Evolutionary conservation across 2,113 vertebrate genomes (phyloP).

Genomic region (Podilymbus podiceps): DNA sequence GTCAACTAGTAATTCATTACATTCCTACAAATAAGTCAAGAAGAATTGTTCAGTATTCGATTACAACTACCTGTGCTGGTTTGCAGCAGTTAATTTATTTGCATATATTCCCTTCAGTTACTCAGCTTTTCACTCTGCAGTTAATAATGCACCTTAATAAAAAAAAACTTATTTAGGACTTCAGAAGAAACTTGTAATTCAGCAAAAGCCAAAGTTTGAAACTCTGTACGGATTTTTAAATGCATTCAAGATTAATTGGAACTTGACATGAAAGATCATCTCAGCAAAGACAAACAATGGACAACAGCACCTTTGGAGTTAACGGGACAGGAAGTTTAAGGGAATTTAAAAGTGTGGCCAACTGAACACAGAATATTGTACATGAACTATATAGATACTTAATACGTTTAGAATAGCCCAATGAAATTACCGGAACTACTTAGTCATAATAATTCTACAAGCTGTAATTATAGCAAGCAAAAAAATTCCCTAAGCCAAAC

Average conservation of each 20-base stretch:
- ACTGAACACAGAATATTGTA: not conserved
- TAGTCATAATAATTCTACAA: not conserved
- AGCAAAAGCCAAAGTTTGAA: not conserved
- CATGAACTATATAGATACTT: not conserved
- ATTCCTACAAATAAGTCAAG: slow-evolving; percentile 23
- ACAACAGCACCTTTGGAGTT: not conserved
- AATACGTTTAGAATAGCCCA: not conserved
- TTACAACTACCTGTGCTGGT: not conserved
- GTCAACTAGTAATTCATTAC: slow-evolving; percentile 3
- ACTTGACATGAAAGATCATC: not conserved
- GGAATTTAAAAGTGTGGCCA: not conserved
- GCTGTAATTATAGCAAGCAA: not conserved
- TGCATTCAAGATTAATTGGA: not conserved
- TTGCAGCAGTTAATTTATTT: slow-evolving; percentile 22
- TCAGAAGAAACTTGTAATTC: not conserved
- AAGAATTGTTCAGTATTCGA: not conserved
- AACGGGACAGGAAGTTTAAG: not conserved
- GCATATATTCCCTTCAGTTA: not conserved
- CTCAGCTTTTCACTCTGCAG: not conserved
- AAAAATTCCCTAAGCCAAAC: not conserved
- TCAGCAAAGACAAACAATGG: not conserved
- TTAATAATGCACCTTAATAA: slow-evolving; percentile 2
- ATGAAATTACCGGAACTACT: not conserved
- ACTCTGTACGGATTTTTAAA: not conserved
- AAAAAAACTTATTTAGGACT: not conserved